phyloP scores from a whole-genome alignment of 2,113 vertebrate genomes.

The Sylvilagus bachmani region DNA sequence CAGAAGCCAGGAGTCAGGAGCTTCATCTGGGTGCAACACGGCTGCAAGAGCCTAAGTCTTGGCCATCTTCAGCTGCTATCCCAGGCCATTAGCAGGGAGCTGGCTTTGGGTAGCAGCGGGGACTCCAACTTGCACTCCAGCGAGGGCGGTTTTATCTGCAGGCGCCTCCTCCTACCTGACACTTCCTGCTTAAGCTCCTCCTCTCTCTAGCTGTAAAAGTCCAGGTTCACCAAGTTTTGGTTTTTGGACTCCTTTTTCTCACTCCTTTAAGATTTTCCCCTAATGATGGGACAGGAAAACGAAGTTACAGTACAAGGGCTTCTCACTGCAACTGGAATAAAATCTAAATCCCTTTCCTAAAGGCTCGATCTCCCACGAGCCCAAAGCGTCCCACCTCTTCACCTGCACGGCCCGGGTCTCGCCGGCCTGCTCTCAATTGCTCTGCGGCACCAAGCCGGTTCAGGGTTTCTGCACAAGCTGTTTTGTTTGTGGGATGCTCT shows the following conservation, averaged over 20 bases:
- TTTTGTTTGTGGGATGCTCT: neutral
- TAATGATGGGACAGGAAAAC: neutral
- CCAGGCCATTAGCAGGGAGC: too few relatives aligned
- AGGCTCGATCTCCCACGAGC: neutral
- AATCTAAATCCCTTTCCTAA: neutral
- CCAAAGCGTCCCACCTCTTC: neutral
- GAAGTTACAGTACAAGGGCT: neutral
- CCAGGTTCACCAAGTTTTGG: neutral
- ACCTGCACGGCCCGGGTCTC: neutral
- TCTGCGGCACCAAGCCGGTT: neutral
- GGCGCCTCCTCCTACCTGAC: neutral
- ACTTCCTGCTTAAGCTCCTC: neutral
- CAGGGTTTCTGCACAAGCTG: neutral
- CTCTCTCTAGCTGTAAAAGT: slow-evolving; percentile 25
- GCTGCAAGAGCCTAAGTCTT: too few relatives aligned
- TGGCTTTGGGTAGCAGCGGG: too few relatives aligned
- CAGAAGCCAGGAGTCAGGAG: too few relatives aligned
- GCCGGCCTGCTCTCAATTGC: neutral
- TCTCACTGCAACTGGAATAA: neutral
- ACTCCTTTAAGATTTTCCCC: neutral
- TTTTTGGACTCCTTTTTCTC: neutral
- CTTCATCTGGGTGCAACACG: too few relatives aligned
- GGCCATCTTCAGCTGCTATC: too few relatives aligned
- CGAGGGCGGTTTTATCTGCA: too few relatives aligned
- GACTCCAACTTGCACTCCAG: too few relatives aligned